A percentile compares a stretch with the other conserved stretches of the same genome.
These are phyloP conservation scores for Pectinophora gossypiella DNA, from an alignment of 1,140 invertebrate genomes.

Conservation along the genomic window DNA sequence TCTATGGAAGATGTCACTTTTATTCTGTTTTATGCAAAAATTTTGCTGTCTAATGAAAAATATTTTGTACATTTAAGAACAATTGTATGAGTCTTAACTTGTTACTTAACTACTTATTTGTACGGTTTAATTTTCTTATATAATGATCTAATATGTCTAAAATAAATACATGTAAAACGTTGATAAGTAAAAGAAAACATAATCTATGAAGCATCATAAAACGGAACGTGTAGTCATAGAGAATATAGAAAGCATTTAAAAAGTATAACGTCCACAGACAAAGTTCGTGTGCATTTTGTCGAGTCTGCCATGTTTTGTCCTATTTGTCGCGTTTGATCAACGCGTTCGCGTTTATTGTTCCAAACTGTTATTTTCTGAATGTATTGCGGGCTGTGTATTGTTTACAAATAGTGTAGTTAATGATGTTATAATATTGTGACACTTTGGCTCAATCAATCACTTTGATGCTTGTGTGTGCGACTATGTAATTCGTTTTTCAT, in stretches of 20 bases:
- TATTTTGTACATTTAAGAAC: no score
- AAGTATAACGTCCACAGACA: slow-evolving; percentile 63
- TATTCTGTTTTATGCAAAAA: no score
- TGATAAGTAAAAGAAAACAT: no score
- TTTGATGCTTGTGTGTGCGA: slow-evolving; percentile 55
- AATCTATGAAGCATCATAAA: slow-evolving; percentile 5
- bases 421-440: slow-evolving; percentile 51
- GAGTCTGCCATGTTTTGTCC: slow-evolving; percentile 76
- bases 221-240: background rate
- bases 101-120: no score
- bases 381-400: slow-evolving; percentile 68
- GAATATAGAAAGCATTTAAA: slow-evolving; percentile 44
- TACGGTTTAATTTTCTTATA: no score
- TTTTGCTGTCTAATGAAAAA: no score
- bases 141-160: no score
- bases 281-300: slow-evolving; percentile 62
- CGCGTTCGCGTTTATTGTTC: slow-evolving; percentile 65
- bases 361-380: slow-evolving; percentile 67
- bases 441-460: slow-evolving; percentile 42
- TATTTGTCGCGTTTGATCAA: slow-evolving; percentile 74
- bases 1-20: no score
- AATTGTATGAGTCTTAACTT: no score
- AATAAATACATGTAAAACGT: no score
- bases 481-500: slow-evolving; percentile 64
- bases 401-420: slow-evolving; percentile 69